Conservation (phyloP, 2,888 invertebrate genomes). For the Molorchus minor region DNA sequence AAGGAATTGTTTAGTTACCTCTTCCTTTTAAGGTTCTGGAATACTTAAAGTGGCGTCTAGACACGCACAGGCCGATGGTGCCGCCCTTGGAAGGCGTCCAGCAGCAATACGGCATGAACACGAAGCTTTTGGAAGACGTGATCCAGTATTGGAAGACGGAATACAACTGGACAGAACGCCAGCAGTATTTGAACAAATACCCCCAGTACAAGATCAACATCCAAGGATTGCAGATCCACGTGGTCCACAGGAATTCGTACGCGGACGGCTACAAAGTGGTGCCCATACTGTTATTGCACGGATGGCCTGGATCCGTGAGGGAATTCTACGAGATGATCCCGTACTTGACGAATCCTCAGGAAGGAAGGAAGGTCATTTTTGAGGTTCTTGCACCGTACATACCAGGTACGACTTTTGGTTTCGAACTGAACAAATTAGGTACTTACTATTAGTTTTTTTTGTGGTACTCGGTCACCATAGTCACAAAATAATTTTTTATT, state of each 20-base stretch:
- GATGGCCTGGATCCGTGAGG: conserved; percentile 88
- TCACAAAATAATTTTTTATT: too few species aligned
- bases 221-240: conserved; percentile 64
- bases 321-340: conserved; percentile 84
- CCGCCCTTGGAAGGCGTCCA: conserved; percentile 71
- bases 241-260: conserved; percentile 10
- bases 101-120: conserved; percentile 85
- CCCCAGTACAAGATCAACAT: conserved; percentile 77
- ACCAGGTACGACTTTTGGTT: too few species aligned
- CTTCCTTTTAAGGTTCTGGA: conserved; percentile 1
- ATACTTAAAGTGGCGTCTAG: conserved; percentile 62
- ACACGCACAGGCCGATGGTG: conserved; percentile 57
- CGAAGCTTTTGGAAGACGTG: conserved; percentile 69
- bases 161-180: conserved; percentile 73
- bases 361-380: conserved; percentile 33
- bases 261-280: conserved; percentile 58
- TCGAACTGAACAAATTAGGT: too few species aligned
- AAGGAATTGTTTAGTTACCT: not conserved
- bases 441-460: too few species aligned
- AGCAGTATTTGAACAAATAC: conserved; percentile 69
- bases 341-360: conserved; percentile 66
- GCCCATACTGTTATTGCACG: conserved; percentile 80
- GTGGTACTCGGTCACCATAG: too few species aligned
- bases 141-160: conserved; percentile 79
- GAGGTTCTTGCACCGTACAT: conserved; percentile 15